Conservation (phyloP, 2,113 vertebrate genomes). For the Eulemur rufifrons region DNA sequence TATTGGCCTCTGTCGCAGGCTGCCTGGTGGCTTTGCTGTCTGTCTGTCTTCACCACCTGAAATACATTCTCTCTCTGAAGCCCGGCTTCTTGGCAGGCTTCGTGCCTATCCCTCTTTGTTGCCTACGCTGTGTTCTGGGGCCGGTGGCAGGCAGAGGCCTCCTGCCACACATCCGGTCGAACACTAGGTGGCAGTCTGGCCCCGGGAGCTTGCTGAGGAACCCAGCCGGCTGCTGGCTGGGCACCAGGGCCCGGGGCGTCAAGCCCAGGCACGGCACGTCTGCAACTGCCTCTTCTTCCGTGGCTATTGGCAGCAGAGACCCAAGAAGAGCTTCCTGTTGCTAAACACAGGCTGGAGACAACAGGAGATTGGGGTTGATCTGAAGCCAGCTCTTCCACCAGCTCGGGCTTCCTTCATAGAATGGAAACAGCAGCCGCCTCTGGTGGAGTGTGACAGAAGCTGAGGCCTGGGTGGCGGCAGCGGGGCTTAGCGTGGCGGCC, state of each 20-base stretch:
- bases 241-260: not conserved
- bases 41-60: not conserved
- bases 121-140: not conserved
- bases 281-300: not conserved
- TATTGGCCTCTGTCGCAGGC: not conserved
- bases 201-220: not conserved
- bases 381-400: not conserved
- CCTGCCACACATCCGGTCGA: not conserved
- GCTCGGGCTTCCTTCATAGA: not conserved
- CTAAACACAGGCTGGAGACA: not conserved
- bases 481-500: accelerated
- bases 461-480: not conserved
- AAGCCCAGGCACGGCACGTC: not conserved
- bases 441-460: not conserved
- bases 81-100: not conserved
- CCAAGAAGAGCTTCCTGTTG: not conserved
- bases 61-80: not conserved
- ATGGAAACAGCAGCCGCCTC: not conserved
- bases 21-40: accelerated
- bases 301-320: not conserved
- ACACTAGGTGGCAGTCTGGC: slow-evolving; percentile 55
- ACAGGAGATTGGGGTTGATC: not conserved
- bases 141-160: not conserved
- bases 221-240: not conserved
- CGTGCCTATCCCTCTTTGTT: not conserved